Percentiles rank a stretch among this genome's conserved stretches.
These are phyloP conservation scores for Carcinoscorpius rotundicauda DNA, from an alignment of 1,140 invertebrate genomes.

Conservation along the genomic window DNA sequence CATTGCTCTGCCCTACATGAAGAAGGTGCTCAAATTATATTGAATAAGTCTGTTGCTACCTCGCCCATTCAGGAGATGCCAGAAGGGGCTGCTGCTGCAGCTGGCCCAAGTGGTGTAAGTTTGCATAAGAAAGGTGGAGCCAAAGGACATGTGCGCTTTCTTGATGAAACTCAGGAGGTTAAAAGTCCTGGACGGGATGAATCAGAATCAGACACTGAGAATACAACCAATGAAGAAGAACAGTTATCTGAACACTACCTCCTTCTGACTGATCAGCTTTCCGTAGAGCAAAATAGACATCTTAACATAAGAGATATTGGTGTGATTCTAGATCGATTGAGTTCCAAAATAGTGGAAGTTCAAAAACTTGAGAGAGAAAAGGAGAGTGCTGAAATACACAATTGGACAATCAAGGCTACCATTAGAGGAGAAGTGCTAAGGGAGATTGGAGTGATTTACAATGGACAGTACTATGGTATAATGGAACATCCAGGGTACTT, in stretches of 20 bases:
- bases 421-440: slow-evolving; percentile 75
- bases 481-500: slow-evolving; percentile 79
- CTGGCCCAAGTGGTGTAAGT: slow-evolving; percentile 14
- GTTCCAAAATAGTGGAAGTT: slow-evolving; percentile 84
- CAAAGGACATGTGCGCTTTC: slow-evolving; percentile 24
- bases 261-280: slow-evolving; percentile 78
- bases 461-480: slow-evolving; percentile 88
- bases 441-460: slow-evolving; percentile 84
- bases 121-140: slow-evolving; percentile 13
- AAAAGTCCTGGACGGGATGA: slow-evolving; percentile 43
- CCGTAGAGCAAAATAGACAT: slow-evolving; percentile 68
- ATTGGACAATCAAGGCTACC: slow-evolving; percentile 87
- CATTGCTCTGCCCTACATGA: slow-evolving; percentile 88
- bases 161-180: slow-evolving; percentile 15
- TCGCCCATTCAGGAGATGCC: slow-evolving; percentile 68
- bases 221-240: slow-evolving; percentile 47
- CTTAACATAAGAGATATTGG: slow-evolving; percentile 89
- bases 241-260: slow-evolving; percentile 65
- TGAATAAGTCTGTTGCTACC: slow-evolving; percentile 78
- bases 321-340: slow-evolving; percentile 79
- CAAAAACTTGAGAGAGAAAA: slow-evolving; percentile 77
- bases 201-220: slow-evolving; percentile 83
- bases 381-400: slow-evolving; percentile 81
- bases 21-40: slow-evolving; percentile 74
- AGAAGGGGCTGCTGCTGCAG: slow-evolving; percentile 21